Percentiles rank a stretch among this genome's conserved stretches.
These are phyloP conservation scores for Parnassius glacialis DNA, from an alignment of 2,888 invertebrate genomes.

Conservation along the genomic window DNA sequence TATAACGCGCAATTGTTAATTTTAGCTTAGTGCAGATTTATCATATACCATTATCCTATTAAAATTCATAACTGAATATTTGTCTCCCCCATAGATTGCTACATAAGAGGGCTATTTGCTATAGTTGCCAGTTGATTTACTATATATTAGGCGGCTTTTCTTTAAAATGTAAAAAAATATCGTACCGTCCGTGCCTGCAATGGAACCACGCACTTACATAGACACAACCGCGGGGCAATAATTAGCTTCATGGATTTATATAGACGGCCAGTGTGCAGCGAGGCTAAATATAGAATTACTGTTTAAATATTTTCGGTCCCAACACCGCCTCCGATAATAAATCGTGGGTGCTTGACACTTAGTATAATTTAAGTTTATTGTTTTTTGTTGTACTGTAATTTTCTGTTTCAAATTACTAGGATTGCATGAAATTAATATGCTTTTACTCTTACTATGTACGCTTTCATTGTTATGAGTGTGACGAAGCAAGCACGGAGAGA, in stretches of 20 bases:
- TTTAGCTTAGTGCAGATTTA: too few species aligned
- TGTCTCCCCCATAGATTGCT: too few species aligned
- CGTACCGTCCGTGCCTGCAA: conserved; percentile 23
- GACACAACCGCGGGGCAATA: conserved; percentile 56
- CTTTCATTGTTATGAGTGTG: neutral
- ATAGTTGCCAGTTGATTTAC: too few species aligned
- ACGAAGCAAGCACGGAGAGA: neutral
- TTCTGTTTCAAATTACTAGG: neutral
- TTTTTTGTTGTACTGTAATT: conserved; percentile 1
- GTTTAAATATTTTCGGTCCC: conserved; percentile 41
- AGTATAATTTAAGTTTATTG: conserved; percentile 21
- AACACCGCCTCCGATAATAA: conserved; percentile 19
- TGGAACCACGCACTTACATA: conserved; percentile 42
- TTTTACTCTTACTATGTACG: neutral
- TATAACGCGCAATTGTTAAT: too few species aligned
- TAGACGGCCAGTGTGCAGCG: conserved; percentile 43
- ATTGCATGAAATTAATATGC: too few species aligned
- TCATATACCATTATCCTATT: too few species aligned
- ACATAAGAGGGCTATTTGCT: too few species aligned
- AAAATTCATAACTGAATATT: too few species aligned
- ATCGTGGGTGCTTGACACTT: conserved; percentile 24
- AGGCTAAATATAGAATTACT: conserved; percentile 48
- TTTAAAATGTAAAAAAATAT: conserved; percentile 2
- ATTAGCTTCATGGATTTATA: conserved; percentile 68
- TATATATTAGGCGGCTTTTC: neutral